Percentiles rank a stretch among this genome's conserved stretches.
Evolutionary conservation across 2,113 vertebrate species (phyloP).

Genomic region (Nannospalax galili): DNA sequence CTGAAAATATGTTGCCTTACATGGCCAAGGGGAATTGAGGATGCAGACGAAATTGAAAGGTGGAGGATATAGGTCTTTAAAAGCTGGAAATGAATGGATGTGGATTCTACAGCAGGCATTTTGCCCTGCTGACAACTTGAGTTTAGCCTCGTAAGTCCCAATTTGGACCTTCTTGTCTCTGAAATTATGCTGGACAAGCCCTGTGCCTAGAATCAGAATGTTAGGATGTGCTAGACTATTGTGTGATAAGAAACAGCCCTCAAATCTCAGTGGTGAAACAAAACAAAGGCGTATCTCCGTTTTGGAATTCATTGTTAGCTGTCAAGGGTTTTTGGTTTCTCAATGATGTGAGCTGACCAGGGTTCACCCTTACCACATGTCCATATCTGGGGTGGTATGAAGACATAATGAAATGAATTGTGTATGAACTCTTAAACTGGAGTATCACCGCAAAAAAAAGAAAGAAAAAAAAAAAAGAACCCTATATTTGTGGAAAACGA

Average conservation of each 20-base stretch:
- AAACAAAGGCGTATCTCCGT: no score
- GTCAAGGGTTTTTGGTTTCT: not conserved
- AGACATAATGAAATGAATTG: no score
- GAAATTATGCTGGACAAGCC: not conserved
- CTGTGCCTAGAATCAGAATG: not conserved
- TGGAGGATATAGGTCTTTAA: not conserved
- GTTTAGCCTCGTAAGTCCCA: not conserved
- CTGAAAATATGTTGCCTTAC: not conserved
- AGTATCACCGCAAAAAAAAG: no score
- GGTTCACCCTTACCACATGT: not conserved
- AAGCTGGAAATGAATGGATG: not conserved
- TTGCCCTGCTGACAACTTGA: not conserved
- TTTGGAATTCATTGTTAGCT: not conserved
- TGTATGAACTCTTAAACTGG: no score
- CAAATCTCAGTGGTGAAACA: not conserved
- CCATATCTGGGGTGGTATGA: no score
- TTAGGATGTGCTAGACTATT: not conserved
- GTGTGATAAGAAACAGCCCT: not conserved
- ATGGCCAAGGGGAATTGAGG: not conserved
- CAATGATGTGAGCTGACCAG: not conserved
- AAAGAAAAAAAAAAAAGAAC: no score
- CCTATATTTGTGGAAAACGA: not conserved
- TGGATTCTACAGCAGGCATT: not conserved
- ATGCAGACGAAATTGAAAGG: not conserved
- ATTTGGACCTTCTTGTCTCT: not conserved